These are phyloP conservation scores for Chrysoperla carnea DNA, from an alignment of 1,140 invertebrate species.

Conservation along the genomic window DNA sequence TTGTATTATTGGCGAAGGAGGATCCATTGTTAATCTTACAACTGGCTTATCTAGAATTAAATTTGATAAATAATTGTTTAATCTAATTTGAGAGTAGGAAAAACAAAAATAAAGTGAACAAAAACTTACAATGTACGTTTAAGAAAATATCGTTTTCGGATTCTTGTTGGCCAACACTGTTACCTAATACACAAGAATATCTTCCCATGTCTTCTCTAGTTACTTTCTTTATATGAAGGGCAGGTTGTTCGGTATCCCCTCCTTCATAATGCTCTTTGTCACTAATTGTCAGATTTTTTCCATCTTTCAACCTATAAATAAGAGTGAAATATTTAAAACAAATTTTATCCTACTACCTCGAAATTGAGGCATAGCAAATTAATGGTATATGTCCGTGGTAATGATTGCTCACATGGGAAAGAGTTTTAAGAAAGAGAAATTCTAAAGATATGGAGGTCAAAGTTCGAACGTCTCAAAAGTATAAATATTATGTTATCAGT, in stretches of 20 bases:
- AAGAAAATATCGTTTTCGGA: slow-evolving; percentile 52
- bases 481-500: no score
- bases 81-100: no score
- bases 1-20: slow-evolving; percentile 55
- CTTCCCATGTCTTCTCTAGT: slow-evolving; percentile 58
- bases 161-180: slow-evolving; percentile 49
- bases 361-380: no score
- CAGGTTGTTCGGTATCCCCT: slow-evolving; percentile 49
- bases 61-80: slow-evolving; percentile 2
- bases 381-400: no score
- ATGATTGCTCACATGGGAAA: no score
- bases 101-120: no score
- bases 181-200: slow-evolving; percentile 62
- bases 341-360: no score
- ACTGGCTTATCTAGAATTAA: slow-evolving; percentile 47
- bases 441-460: no score
- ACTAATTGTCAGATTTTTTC: slow-evolving; percentile 40
- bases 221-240: slow-evolving; percentile 57
- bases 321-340: no score
- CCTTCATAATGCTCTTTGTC: slow-evolving; percentile 50
- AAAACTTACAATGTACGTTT: slow-evolving; percentile 66
- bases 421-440: no score
- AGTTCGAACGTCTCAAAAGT: no score
- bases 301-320: slow-evolving; percentile 51
- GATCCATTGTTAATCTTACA: slow-evolving; percentile 59